Evolutionary conservation across 2,797 vertebrate genomes (phyloP).

Genomic region (Notolepis coatsorum): DNA sequence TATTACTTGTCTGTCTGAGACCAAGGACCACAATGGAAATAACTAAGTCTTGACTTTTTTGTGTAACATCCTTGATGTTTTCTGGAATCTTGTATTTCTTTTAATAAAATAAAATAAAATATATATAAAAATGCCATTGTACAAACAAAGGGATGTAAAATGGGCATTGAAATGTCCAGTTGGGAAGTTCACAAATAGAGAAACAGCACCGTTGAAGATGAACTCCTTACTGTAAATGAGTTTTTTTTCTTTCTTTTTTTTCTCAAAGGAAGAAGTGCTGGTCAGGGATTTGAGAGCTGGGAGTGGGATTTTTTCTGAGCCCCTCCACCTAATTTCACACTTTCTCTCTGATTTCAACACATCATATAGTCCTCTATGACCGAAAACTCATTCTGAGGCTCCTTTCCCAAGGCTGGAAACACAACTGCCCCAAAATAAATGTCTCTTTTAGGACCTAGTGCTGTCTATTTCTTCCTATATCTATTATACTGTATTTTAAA

Average conservation of each 20-base stretch:
- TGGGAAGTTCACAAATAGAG: neutral
- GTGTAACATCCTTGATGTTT: no score
- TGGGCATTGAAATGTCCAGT: neutral
- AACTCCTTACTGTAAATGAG: constrained; percentile 22
- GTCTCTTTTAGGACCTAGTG: neutral
- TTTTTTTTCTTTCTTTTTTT: constrained; percentile 8
- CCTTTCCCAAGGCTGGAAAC: neutral
- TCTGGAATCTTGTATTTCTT: no score
- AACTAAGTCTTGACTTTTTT: no score
- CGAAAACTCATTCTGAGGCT: neutral
- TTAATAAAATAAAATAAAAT: no score
- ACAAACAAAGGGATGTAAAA: neutral
- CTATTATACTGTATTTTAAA: neutral
- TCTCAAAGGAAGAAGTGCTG: neutral
- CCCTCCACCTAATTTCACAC: constrained; percentile 42
- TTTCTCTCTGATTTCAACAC: constrained; percentile 7
- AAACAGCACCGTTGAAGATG: neutral
- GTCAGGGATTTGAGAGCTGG: constrained; percentile 13
- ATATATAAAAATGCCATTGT: no score
- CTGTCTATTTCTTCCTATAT: neutral
- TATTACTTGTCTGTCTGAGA: no score
- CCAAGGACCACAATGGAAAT: no score
- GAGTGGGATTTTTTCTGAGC: constrained; percentile 14
- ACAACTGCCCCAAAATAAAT: constrained; percentile 4
- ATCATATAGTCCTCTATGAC: neutral